Base-by-base conservation (phyloP, 2,797 vertebrate genomes). In the Lacerta bilineata region DNA sequence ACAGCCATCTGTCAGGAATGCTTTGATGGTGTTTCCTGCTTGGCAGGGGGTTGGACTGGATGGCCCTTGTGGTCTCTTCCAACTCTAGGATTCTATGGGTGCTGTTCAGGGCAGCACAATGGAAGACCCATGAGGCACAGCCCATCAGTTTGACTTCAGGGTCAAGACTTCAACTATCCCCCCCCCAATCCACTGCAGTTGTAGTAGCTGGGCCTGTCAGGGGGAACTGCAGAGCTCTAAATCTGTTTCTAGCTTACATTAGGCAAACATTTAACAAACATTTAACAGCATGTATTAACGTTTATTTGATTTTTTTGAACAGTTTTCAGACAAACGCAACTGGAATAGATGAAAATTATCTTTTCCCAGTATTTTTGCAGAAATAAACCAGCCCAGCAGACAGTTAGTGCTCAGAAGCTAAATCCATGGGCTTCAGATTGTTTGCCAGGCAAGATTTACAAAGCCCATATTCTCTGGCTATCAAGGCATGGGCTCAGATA, bases 401-500 rank as follows among this genome's bases (percentile, higher is more conserved):
- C 29, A 5, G 23, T 59, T 41, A 66, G 68, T 39, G 78, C 18
- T 80, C 72, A 71, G 46, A 89, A 77, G 71, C 68, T 5, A 25
- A n/a, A n/a, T 84, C 9, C 64, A 10, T 0, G 0, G 61, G 68
- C 64, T 68, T 69, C 33, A 75, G 72, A 90, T 27, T 1, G 0
- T 82, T 74, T 75, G 1, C 84, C 8, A 0, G 10, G 85, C 55
- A 17, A 84, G 81, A 33, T 29, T 36, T n/a, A 1, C 7, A 66
- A 55, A 88, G 55, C 36, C 9, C 0, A 0, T 5, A n/a, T 86
- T n/a, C 7, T 29, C 55, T 1, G 0, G 69, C 80, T 80, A 27
- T 87, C 83, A 74, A 18, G 23, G 29, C 43, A 87, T 84, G 80
- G 50, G 27, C 50, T 68, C 84, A 66, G 88, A 36, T 29, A 3